These are phyloP conservation scores for Seira ritae DNA, from an alignment of 2,888 invertebrate species.

Conservation along the genomic window DNA sequence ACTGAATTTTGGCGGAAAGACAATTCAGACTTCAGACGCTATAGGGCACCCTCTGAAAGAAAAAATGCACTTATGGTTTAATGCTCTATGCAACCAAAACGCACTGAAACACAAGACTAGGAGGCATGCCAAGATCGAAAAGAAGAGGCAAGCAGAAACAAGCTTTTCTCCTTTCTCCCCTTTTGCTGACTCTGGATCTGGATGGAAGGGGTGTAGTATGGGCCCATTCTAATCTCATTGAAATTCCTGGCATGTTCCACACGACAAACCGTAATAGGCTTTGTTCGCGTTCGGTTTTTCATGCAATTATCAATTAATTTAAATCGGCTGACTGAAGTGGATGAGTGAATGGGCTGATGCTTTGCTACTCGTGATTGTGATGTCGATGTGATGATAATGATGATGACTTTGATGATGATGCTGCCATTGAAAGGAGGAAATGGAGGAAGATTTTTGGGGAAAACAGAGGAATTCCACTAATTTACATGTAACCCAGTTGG, in stretches of 20 bases:
- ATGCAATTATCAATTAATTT: constrained; percentile 63
- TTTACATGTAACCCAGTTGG: constrained; percentile 7
- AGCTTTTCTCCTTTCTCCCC: constrained; percentile 17
- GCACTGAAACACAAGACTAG: too few species aligned
- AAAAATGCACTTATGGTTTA: too few species aligned
- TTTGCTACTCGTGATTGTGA: neutral
- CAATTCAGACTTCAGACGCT: too few species aligned
- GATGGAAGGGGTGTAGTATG: too few species aligned
- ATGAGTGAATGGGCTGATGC: neutral
- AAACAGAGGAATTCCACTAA: constrained; percentile 35
- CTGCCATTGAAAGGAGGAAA: constrained; percentile 32
- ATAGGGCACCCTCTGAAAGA: too few species aligned
- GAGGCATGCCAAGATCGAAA: too few species aligned
- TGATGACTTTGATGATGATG: constrained; percentile 37
- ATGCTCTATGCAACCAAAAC: too few species aligned
- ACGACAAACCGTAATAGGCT: constrained; percentile 61
- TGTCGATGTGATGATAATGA: too few species aligned
- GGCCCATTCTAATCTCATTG: constrained; percentile 47
- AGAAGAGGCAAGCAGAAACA: neutral
- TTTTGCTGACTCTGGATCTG: neutral
- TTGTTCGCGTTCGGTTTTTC: constrained; percentile 52
- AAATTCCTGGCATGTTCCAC: constrained; percentile 59
- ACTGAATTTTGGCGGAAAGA: too few species aligned
- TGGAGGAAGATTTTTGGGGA: constrained; percentile 16
- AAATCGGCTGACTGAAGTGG: constrained; percentile 51